Evolutionary conservation across 2,113 vertebrate species (phyloP), one percentile per base, ranked within the genome.

Genomic region (Odontophorus gujanensis): DNA sequence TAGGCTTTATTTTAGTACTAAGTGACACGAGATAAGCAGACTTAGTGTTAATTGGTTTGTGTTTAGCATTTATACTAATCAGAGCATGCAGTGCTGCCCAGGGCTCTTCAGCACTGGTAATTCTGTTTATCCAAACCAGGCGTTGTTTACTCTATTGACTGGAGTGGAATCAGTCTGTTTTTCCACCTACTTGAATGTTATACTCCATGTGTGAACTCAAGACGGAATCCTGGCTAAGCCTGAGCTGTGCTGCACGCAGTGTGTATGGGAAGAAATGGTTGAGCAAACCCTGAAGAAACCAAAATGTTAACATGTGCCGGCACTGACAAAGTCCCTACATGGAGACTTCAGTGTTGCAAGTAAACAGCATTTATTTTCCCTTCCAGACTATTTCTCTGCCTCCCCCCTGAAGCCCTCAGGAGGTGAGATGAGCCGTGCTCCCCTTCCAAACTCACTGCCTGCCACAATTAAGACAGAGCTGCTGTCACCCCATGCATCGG

Each of bases 21-120:
- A 98, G 96, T 98, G 97, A 97, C 97, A 95, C 79, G 94, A 97
- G 97, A 98, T 98, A 98, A 98, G 97, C 97, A 96, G 97, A 95
- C 96, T 97, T 94, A 89, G 97, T 97, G 97, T 97, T 98, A 98
- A 98, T 98, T 98, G 98, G 97, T 97, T 97, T 98, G 96, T 97
- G 96, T 96, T 98, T 97, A 98, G 97, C 97, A 97, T 98, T 98
- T 98, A 96, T 77, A 81, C 97, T 98, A 98, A 98, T 98, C 96
- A 96, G 96, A 88, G 92, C 95, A 77, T 92, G 95, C 95, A 93
- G 95, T 84, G 90, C 96, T 96, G 96, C 97, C 96, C 95, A 93
- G 97, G 96, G 97, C 97, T 95, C 93, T 95, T 81, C 87, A 91
- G 95, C 96, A 89, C 95, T 93, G 59, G 97, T 95, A 93, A 97